A percentile compares a stretch with the other conserved stretches of the same genome.
Conservation (phyloP, 2,888 invertebrate species). For the Tineola bisselliella region DNA sequence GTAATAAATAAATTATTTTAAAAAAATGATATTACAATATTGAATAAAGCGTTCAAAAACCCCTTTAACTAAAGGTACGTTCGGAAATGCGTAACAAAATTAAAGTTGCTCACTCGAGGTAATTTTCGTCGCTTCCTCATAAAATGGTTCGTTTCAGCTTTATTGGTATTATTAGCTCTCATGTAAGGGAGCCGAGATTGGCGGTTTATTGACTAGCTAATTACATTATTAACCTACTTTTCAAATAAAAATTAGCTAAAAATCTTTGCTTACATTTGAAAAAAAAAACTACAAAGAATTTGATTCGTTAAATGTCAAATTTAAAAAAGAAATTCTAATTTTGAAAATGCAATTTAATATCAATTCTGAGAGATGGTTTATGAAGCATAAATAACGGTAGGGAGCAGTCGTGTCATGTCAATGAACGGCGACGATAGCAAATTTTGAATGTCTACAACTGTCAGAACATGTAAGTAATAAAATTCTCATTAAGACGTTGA, state of each 20-base stretch:
- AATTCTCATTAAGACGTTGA: slow-evolving; percentile 9
- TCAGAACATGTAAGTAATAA: not conserved
- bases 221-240: not conserved
- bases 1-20: too few relatives aligned
- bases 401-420: not conserved
- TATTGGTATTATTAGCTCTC: slow-evolving; percentile 27
- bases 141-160: slow-evolving; percentile 30
- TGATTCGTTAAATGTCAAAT: not conserved
- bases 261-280: too few relatives aligned
- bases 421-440: not conserved
- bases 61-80: not conserved
- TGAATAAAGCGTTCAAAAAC: not conserved
- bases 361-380: not conserved
- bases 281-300: too few relatives aligned
- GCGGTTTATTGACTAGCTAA: slow-evolving; percentile 7
- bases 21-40: too few relatives aligned
- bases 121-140: slow-evolving; percentile 30
- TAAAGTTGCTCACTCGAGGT: slow-evolving; percentile 28
- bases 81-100: slow-evolving; percentile 24
- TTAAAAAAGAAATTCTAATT: not conserved
- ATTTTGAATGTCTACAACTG: slow-evolving; percentile 1
- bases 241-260: too few relatives aligned
- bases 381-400: not conserved
- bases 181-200: not conserved
- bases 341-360: not conserved